These are phyloP conservation scores for Rhea pennata DNA, from an alignment of 2,113 vertebrate genomes.

Conservation along the genomic window DNA sequence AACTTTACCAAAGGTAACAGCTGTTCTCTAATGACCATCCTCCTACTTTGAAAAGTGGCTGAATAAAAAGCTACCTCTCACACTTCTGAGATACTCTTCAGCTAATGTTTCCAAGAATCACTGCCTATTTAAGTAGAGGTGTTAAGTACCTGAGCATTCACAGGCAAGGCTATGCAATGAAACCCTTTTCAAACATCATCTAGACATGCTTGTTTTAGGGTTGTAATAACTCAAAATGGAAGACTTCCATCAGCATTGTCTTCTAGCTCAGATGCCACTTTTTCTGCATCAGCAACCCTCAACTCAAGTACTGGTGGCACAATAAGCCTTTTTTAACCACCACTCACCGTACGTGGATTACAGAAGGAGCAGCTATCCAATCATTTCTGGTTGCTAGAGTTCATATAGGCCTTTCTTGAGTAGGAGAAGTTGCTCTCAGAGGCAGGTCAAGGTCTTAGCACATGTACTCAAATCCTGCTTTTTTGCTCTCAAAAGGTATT, in stretches of 20 bases:
- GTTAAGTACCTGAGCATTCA: background rate
- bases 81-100: background rate
- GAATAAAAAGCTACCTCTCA: background rate
- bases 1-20: background rate
- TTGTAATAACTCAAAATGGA: background rate
- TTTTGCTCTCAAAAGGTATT: background rate
- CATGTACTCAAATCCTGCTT: background rate
- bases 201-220: background rate
- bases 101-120: background rate
- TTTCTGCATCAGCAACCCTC: background rate
- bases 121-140: background rate
- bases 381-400: background rate
- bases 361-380: background rate
- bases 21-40: background rate
- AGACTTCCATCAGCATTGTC: background rate
- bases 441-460: background rate
- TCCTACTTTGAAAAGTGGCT: background rate
- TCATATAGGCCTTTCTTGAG: background rate
- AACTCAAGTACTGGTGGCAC: background rate
- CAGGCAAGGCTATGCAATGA: fast-evolving
- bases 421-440: background rate
- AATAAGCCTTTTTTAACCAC: background rate
- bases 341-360: background rate
- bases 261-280: background rate
- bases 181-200: background rate